A percentile compares a stretch with the other conserved stretches of the same genome.
These are phyloP conservation scores for Chrysocyon brachyurus DNA, from an alignment of 2,797 vertebrate genomes.

Conservation along the genomic window DNA sequence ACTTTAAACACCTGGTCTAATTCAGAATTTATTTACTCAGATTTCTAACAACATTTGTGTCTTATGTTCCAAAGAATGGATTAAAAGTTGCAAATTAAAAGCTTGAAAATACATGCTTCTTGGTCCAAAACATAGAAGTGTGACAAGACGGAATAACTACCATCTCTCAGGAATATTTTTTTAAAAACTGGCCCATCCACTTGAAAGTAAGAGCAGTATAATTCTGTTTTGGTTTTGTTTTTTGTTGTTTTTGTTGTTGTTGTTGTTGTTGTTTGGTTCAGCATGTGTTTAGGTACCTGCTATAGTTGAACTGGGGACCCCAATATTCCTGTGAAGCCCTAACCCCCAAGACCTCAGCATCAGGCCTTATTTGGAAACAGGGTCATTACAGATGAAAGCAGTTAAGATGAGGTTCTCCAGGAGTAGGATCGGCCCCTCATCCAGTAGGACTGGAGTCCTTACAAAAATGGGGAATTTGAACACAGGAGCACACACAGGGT, in stretches of 20 bases:
- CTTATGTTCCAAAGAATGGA: not conserved
- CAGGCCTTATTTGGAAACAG: not conserved
- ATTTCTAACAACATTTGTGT: not conserved
- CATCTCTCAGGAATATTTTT: not conserved
- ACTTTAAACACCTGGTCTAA: not conserved
- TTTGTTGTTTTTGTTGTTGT: too few relatives aligned
- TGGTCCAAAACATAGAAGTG: not conserved
- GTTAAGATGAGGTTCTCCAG: not conserved
- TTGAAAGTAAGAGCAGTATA: not conserved
- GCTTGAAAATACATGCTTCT: not conserved
- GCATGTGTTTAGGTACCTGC: too few relatives aligned
- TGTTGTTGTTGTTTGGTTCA: not conserved
- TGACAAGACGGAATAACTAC: not conserved
- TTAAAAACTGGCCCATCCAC: not conserved
- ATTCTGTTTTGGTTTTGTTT: not conserved
- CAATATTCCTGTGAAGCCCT: not conserved
- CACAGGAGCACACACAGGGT: not conserved
- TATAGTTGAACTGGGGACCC: not conserved
- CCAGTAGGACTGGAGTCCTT: not conserved
- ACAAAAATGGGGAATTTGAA: not conserved
- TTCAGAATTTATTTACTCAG: not conserved
- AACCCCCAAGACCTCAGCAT: not conserved
- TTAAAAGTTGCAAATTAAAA: not conserved
- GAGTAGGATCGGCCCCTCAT: not conserved
- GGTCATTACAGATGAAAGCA: not conserved